Base-by-base conservation (phyloP, 2,113 vertebrate species). In the Synchiropus splendidus region DNA sequence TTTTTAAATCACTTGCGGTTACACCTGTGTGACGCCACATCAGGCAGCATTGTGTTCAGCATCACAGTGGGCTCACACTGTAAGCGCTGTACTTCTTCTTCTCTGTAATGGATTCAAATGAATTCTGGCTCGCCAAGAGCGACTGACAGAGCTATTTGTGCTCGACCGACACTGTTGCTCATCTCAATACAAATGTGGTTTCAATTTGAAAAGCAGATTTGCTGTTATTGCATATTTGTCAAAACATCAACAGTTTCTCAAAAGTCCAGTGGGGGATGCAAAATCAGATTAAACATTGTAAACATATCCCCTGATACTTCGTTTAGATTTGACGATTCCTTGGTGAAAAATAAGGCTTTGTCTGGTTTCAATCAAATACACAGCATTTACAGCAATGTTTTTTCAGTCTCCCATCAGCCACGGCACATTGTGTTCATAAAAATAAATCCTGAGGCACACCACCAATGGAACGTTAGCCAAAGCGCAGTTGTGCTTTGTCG, bases 91-190 rank as follows among this genome's bases (percentile, higher is more conserved):
- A 34, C 6, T 16, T 12, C 21, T 12, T 40, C 48, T 54, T 21
- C 18, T 36, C 36, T 48, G 27, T 69, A 68, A 75, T 49, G 45
- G 45, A 79, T 75, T 77, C 48, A 62, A 72, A 81, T 73, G 42
- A 64, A 77, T 73, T 66, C 64, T 48, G 52, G 37, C 40, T 62
- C 10, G 42, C 60, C 67, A 41, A 27, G 21, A 27, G 21, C 21
- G 41, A 58, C 71, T 66, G 56, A 53, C 65, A 65, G 66, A 61
- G 64, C 64, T 68, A 63, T 74, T 60, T 63, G 43, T 43, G 52
- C 51, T 18, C 31, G 53, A 46, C 55, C 27, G 43, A 65, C 64
- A 50, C 45, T 51, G 40, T 34, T 39, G 54, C 64, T 62, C 47
- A 50, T 60, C 45, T 58, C 49, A 46, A 38, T 51, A 72, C 54